A percentile compares a stretch with the other conserved stretches of the same genome.
Conservation (phyloP, 2,113 vertebrate genomes). For the Gopherus flavomarginatus region DNA sequence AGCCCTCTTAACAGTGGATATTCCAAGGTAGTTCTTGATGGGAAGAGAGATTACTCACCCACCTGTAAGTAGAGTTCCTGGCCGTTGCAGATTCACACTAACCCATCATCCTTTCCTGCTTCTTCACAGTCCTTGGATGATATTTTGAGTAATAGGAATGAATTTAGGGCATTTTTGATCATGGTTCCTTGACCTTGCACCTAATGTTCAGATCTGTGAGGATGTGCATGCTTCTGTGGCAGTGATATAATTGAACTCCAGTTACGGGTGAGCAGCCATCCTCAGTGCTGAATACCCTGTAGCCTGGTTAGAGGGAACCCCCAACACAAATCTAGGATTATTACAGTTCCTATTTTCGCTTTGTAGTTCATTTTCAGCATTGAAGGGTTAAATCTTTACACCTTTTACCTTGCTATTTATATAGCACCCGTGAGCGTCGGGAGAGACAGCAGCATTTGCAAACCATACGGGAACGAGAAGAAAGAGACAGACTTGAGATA, state of each 20-base stretch:
- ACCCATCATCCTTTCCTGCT: neutral
- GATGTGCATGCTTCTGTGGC: neutral
- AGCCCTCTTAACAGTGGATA: neutral
- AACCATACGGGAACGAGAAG: slow-evolving; percentile 91
- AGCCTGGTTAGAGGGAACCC: neutral
- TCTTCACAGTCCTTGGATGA: neutral
- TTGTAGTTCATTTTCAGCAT: neutral
- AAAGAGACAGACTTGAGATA: slow-evolving; percentile 87
- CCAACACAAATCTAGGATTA: neutral
- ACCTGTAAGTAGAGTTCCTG: neutral
- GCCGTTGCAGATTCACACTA: neutral
- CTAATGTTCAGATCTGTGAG: neutral
- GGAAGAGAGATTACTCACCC: neutral
- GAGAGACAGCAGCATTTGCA: slow-evolving; percentile 91
- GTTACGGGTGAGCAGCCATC: neutral
- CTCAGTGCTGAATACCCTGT: neutral
- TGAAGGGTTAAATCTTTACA: neutral
- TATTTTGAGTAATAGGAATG: neutral
- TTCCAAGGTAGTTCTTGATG: neutral
- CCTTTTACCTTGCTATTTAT: neutral
- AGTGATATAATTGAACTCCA: neutral
- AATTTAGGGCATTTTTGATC: neutral
- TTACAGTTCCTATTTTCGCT: neutral
- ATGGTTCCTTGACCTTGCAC: neutral
- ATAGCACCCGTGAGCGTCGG: slow-evolving; percentile 80